Evolutionary conservation across 1,140 invertebrate species (phyloP), one percentile per base, ranked within the genome.

Genomic region (Drosophila pseudoobscura): DNA sequence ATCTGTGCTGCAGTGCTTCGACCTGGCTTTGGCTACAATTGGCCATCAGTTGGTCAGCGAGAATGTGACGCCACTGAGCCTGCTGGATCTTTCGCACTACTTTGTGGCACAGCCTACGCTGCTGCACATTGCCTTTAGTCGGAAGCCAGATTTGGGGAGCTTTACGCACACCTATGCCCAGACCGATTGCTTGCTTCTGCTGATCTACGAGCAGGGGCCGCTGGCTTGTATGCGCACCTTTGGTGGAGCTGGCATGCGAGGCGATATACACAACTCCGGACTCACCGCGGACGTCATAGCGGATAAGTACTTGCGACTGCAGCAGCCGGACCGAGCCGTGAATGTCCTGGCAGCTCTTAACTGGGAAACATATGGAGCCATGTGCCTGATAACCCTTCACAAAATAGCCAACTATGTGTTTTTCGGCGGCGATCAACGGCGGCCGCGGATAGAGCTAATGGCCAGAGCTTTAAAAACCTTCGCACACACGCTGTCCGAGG

Each of bases 1-100:
- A 69, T 95, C 95, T 6, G 95, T 96, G 78, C 92, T 96, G 55
- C 96, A 97, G 92, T 95, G 95, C 90, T 96, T 95, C 91, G 96
- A 97, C 80, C 92, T 95, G 64, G 94, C 95, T 17, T 91, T 96
- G 54, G 93, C 93, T 20, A 93, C 94, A 53, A 92, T 96, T 50
- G 94, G 93, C 78, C 93, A 94, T 79, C 95, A 96, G 87, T 91
- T 96, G 55, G 90, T 95, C 20, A 93, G 92, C 57, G 95, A 96
- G 91, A 95, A 95, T 80, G 92, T 94, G 7, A 93, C 92, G 26
- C 94, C 95, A 26, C 91, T 93, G 1, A 94, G 92, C 78, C 91
- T 96, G 61, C 80, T 96, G 6, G 95, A 96, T 78, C 90, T 96
- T 13, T 94, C 94, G 8, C 93, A 93, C 24, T 96, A 95, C 90